phyloP scores from a whole-genome alignment of 2,797 vertebrate genomes.

The Sciurus vulgaris region DNA sequence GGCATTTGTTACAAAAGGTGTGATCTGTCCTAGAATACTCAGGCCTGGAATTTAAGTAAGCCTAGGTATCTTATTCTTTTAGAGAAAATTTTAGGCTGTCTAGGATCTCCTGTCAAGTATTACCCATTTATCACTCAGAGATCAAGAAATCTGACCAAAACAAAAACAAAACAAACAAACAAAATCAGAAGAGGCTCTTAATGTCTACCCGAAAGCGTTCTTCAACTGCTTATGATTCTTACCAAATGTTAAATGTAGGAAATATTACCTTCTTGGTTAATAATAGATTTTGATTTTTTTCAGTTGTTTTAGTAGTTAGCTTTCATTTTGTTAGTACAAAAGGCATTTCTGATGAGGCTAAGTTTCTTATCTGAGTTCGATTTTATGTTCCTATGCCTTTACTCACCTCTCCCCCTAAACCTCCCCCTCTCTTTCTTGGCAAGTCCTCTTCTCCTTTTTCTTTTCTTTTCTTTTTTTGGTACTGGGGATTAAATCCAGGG shows the following conservation, averaged over 20 bases:
- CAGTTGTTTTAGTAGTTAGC: slow-evolving; percentile 43
- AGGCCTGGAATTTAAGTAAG: neutral
- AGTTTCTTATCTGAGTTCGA: neutral
- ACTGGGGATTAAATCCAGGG: too few species aligned
- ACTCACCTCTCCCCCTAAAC: neutral
- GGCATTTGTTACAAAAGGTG: slow-evolving; percentile 89
- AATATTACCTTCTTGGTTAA: neutral
- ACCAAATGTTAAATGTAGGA: neutral
- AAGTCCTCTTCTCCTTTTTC: neutral
- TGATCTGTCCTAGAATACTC: slow-evolving; percentile 41
- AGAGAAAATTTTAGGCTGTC: slow-evolving; percentile 20
- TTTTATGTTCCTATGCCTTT: slow-evolving; percentile 2
- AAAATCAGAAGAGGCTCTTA: neutral
- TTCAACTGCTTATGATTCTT: slow-evolving; percentile 31
- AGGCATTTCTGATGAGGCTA: slow-evolving; percentile 27
- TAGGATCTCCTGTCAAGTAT: slow-evolving; percentile 14
- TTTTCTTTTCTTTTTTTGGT: neutral
- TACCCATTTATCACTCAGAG: neutral
- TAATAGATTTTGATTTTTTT: slow-evolving; percentile 46
- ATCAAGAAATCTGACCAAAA: neutral
- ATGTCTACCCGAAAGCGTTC: slow-evolving; percentile 32
- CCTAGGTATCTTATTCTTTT: neutral
- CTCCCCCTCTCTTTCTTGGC: neutral
- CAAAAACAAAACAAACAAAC: neutral
- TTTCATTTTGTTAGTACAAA: slow-evolving; percentile 22